phyloP scores from a whole-genome alignment of 2,797 vertebrate genomes.

The Galagoides demidoff region DNA sequence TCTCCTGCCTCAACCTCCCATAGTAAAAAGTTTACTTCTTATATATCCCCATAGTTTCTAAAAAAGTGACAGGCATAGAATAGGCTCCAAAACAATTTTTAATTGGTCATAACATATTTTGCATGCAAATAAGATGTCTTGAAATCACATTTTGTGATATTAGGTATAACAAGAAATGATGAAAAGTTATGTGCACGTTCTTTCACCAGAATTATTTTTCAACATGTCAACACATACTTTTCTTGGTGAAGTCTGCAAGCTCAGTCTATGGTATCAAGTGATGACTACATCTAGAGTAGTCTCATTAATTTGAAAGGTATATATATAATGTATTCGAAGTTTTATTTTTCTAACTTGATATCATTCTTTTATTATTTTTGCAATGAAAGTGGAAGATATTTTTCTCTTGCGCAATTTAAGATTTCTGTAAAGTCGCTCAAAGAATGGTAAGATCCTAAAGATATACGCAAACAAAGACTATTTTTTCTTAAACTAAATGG shows the following conservation, averaged over 20 bases:
- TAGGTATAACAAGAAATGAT: not conserved
- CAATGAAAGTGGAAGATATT: not conserved
- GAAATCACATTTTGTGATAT: not conserved
- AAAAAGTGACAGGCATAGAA: not conserved
- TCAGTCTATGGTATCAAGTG: not conserved
- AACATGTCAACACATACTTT: not conserved
- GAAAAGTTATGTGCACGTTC: not conserved
- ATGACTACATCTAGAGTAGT: not conserved
- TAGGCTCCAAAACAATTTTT: not conserved
- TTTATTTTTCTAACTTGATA: conserved; percentile 16
- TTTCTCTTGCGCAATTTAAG: not conserved
- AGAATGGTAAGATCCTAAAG: not conserved
- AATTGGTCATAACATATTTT: not conserved
- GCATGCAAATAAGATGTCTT: conserved; percentile 9
- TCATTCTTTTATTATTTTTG: conserved; percentile 32
- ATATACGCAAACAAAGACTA: not conserved
- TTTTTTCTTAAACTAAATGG: not conserved
- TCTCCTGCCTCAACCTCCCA: no score
- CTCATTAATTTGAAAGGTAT: not conserved
- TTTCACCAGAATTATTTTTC: not conserved
- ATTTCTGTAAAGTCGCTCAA: not conserved
- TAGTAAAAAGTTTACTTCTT: not conserved
- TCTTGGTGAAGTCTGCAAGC: not conserved
- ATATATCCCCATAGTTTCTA: not conserved
- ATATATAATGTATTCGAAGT: not conserved